phyloP scores from a whole-genome alignment of 2,113 vertebrate species.

The Nyctereutes procyonoides region DNA sequence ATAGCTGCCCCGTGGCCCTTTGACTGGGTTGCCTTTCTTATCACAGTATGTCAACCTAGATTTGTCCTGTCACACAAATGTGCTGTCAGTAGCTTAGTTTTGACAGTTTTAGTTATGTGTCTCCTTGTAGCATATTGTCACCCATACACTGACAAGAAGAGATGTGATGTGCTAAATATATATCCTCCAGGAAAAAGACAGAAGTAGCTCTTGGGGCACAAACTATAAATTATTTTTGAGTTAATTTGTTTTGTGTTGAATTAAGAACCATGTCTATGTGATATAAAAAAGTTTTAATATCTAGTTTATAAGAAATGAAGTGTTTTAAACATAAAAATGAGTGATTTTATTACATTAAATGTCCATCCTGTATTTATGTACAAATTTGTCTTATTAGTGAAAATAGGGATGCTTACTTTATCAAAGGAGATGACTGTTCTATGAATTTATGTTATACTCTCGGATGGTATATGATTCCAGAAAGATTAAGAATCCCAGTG shows the following conservation, averaged over 20 bases:
- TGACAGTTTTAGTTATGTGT: conserved; percentile 65
- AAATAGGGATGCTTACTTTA: neutral
- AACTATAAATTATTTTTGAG: conserved; percentile 21
- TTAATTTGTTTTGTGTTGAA: conserved; percentile 35
- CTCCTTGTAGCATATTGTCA: conserved; percentile 56
- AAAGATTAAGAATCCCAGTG: neutral
- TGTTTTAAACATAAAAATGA: neutral
- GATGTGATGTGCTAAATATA: conserved; percentile 61
- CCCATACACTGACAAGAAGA: conserved; percentile 28
- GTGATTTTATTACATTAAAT: neutral
- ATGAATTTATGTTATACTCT: neutral
- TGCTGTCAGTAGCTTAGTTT: conserved; percentile 41
- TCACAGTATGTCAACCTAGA: neutral
- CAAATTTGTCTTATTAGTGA: neutral
- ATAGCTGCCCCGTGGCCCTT: neutral
- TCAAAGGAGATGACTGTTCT: neutral
- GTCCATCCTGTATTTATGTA: neutral
- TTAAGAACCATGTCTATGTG: neutral
- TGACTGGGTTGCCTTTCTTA: conserved; percentile 47
- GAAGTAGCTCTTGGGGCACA: neutral
- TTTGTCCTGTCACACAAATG: conserved; percentile 40
- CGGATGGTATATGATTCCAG: no score
- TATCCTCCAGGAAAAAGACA: conserved; percentile 45
- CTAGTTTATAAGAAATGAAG: neutral
- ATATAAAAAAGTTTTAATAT: neutral